Conservation (phyloP, 2,888 invertebrate genomes). For the Achlya flavicornis region DNA sequence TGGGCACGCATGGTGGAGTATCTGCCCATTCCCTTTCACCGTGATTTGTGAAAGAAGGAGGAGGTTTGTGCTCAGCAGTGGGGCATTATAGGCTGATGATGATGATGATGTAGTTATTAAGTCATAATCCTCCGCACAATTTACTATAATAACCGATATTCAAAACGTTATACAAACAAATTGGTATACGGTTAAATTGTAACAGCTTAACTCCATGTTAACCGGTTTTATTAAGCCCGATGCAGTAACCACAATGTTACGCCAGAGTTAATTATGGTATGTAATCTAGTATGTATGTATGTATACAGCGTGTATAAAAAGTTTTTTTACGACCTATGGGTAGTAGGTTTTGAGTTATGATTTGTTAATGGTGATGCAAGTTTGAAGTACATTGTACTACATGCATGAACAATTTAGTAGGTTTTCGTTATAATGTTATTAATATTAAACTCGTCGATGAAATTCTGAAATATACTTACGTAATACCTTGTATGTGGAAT, state of each 20-base stretch:
- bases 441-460: no score
- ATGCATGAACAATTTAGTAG: no score
- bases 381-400: neutral
- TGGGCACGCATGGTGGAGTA: no score
- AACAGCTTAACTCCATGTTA: neutral
- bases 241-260: constrained; percentile 6
- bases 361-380: neutral
- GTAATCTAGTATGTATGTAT: neutral
- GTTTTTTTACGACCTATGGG: neutral
- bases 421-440: no score
- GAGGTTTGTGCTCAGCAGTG: no score
- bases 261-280: neutral
- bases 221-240: constrained; percentile 1
- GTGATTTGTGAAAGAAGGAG: no score
- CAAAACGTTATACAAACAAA: constrained; percentile 5
- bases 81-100: no score
- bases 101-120: neutral
- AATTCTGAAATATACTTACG: no score
- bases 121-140: neutral
- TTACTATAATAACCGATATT: constrained; percentile 2
- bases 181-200: constrained; percentile 6
- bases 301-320: neutral
- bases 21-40: no score
- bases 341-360: neutral
- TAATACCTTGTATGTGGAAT: no score